Evolutionary conservation across 2,797 vertebrate genomes (phyloP).

Genomic region (Phrynocephalus vlangalii): DNA sequence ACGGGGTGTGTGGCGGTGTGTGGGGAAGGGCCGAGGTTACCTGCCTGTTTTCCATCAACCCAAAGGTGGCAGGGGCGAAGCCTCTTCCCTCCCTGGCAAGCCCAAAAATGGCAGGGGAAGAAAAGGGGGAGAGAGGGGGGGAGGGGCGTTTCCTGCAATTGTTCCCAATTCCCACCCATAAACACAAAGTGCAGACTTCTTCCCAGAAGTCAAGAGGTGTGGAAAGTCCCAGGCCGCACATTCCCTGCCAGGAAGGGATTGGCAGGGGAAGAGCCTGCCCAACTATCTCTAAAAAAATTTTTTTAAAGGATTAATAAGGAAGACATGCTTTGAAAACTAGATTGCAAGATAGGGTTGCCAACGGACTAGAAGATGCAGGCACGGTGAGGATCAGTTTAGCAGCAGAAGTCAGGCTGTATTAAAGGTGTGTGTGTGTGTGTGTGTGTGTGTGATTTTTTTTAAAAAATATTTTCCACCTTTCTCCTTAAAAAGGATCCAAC

Average conservation of each 20-base stretch:
- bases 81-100: background rate
- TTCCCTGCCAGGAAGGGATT: constrained; percentile 15
- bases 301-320: background rate
- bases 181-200: background rate
- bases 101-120: background rate
- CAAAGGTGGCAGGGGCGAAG: background rate
- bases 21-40: no score
- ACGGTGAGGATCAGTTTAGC: no score
- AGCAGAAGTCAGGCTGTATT: no score
- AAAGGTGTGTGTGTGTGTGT: no score
- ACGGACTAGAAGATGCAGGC: no score
- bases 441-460: no score
- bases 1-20: no score
- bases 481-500: no score
- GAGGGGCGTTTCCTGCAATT: background rate
- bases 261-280: background rate
- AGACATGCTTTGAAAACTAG: background rate
- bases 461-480: no score
- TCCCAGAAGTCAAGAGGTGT: constrained; percentile 10
- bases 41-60: background rate
- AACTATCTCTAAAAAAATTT: background rate
- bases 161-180: background rate
- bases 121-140: background rate
- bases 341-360: background rate
- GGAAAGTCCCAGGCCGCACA: constrained; percentile 30